Base-by-base conservation (phyloP, 2,797 vertebrate genomes). In the Thamnophis elegans region DNA sequence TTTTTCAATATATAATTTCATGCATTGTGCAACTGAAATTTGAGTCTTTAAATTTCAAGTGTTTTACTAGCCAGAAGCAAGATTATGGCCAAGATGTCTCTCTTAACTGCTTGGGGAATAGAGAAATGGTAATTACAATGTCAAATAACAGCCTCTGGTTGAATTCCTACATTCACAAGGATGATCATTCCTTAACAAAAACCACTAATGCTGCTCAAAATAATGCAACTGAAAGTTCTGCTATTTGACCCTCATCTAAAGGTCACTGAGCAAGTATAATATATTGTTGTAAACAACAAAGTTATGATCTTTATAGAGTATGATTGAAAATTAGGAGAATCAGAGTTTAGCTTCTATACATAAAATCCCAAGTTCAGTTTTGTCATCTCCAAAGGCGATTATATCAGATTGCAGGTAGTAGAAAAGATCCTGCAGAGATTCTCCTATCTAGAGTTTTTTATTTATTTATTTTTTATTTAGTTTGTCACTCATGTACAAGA, bases 11-110 rank as follows among this genome's bases (percentile, higher is more conserved):
- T 53, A 73, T 92, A 92, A 95, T 97, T 94, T 87, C 88, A 96
- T 95, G 96, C 94, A 95, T 97, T 97, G 96, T 97, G 97, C 97
- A 98, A 97, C 90, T 91, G 94, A 92, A 47, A 82, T 0, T 1
- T 93, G 91, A 91, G 92, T 93, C 94, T 97, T 47, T 94, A 96
- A 92, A 95, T 97, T 95, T 95, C 96, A 96, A 88, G 82, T 32
- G 86, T 95, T 94, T 94, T 92, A 85, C 93, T 92, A 94, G 93
- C 95, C 96, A 97, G 97, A 97, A 96, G 93, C 92, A 97, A 97
- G 58, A 92, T 59, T 97, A 55, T 92, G 93, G 95, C 96, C 96
- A 96, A 96, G 93, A 94, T 87, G 92, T 96, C 95, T 97, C 95
- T 96, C 97, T 93, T 92, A 95, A 93, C 94, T 96, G 96, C 91